Evolutionary conservation across 2,797 vertebrate genomes (phyloP).

Genomic region (Lepus townsendii): DNA sequence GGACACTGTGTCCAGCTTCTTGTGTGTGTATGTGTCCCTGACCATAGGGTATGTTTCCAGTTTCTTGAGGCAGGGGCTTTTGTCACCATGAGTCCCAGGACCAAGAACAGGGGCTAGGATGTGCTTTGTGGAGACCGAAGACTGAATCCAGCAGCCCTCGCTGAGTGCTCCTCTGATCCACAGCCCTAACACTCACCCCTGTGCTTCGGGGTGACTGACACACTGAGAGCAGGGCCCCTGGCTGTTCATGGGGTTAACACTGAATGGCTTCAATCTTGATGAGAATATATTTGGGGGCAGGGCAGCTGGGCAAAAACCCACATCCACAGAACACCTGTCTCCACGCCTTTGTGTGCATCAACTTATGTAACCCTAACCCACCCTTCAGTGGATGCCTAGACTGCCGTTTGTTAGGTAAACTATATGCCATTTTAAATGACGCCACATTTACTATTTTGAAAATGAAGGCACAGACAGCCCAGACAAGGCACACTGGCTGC

Average conservation of each 20-base stretch:
- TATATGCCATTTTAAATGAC: not conserved
- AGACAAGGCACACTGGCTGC: not conserved
- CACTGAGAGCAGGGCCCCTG: not conserved
- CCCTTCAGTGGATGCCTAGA: not conserved
- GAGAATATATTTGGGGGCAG: not conserved
- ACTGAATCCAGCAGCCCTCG: not conserved
- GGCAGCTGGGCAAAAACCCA: not conserved
- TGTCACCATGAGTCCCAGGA: not conserved
- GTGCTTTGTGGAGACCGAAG: not conserved
- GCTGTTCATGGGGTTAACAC: not conserved
- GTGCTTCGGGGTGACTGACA: not conserved
- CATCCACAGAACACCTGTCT: not conserved
- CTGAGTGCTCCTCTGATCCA: not conserved
- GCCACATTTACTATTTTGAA: constrained; percentile 9
- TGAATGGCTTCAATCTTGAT: not conserved
- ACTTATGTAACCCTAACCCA: not conserved
- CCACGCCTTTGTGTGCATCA: not conserved
- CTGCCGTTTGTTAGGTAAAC: not conserved
- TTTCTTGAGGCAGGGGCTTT: not conserved
- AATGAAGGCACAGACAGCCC: not conserved
- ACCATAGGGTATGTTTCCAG: not conserved
- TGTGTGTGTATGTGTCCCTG: not conserved
- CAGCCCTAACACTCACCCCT: not conserved
- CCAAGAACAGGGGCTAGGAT: not conserved
- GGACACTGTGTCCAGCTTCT: not conserved